These are phyloP conservation scores for Peromyscus attwateri DNA, from an alignment of 2,797 vertebrate genomes.

Conservation along the genomic window DNA sequence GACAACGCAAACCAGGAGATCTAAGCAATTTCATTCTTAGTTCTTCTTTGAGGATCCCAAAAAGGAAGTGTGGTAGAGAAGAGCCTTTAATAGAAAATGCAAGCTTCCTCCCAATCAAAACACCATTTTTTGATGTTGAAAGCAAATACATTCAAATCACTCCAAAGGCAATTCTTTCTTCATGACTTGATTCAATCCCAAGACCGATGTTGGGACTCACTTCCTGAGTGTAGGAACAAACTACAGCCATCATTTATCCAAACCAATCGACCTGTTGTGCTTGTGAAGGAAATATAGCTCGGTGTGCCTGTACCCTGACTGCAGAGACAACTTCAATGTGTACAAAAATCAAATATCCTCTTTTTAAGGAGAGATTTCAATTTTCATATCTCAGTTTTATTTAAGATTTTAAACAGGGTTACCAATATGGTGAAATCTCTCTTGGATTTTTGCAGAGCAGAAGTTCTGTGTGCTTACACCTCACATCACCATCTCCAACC, in stretches of 20 bases:
- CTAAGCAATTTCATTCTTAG: background rate
- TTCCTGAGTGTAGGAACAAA: background rate
- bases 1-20: background rate
- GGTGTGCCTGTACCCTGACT: background rate
- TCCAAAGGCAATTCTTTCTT: background rate
- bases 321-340: background rate
- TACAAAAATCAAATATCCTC: background rate
- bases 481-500: too few relatives aligned
- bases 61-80: background rate
- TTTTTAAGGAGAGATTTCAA: background rate
- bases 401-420: background rate
- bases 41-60: background rate
- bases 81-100: background rate
- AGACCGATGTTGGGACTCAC: background rate
- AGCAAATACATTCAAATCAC: background rate
- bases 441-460: background rate
- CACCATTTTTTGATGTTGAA: background rate
- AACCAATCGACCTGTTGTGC: background rate
- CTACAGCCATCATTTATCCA: background rate
- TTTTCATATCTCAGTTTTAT: background rate
- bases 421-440: background rate
- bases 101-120: background rate
- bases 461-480: background rate
- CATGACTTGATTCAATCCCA: background rate
- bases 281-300: background rate